Conservation (phyloP, 2,113 vertebrate genomes). For the Lagenorhynchus albirostris region DNA sequence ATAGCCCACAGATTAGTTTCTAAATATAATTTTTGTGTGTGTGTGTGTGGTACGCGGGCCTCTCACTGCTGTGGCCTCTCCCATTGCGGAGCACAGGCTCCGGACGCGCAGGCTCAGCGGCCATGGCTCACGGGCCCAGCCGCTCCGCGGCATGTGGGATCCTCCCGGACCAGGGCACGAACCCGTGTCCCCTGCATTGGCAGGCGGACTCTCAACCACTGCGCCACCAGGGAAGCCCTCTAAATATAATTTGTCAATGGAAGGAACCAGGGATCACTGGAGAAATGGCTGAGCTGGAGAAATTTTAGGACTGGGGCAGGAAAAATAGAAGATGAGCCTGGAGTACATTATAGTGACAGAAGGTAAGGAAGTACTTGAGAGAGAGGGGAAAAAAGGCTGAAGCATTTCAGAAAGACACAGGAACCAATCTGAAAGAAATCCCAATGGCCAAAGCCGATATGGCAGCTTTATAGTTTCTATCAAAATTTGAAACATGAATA, state of each 20-base stretch:
- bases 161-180: too few species aligned
- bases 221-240: too few species aligned
- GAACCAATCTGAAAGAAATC: neutral
- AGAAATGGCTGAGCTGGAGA: neutral
- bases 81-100: too few species aligned
- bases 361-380: neutral
- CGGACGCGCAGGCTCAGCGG: too few species aligned
- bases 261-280: neutral
- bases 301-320: neutral
- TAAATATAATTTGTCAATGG: neutral
- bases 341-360: neutral
- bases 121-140: too few species aligned
- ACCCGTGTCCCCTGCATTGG: too few species aligned
- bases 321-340: neutral
- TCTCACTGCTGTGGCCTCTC: too few species aligned
- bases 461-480: neutral
- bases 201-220: too few species aligned
- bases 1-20: neutral
- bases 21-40: neutral
- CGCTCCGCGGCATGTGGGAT: too few species aligned
- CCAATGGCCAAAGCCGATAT: neutral
- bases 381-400: too few species aligned
- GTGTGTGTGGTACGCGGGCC: too few species aligned
- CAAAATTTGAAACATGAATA: neutral
- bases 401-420: neutral